Base-by-base conservation (phyloP, 2,888 invertebrate genomes). In the Phorcus lineatus region DNA sequence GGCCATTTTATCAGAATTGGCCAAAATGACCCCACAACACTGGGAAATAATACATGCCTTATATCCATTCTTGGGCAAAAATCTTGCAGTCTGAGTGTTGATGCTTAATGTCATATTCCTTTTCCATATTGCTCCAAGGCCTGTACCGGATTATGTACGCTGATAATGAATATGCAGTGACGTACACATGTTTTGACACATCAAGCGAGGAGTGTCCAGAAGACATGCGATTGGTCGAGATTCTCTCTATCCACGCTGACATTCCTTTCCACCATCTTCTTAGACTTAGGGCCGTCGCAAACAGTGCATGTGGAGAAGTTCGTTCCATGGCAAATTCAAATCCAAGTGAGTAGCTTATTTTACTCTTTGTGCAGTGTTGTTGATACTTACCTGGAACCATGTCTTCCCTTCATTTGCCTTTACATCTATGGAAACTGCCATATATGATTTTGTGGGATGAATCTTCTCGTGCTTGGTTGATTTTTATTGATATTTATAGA, bases 91-190 rank as follows among this genome's bases (percentile, higher is more conserved):
- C n/a, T n/a, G n/a, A 67, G 24, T 19, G 28, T 24, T 67, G 9
- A 36, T 36, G 36, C 7, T 36, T 36, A 36, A 36, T 36, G 36
- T 6, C 36, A 36, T 3, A 6, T 36, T 36, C 36, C 36, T 36
- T 36, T 36, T 36, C 36, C 36, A 3, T 36, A 3, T 36, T 13
- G 1, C 47, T 28, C 55, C 55, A 31, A 76, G 76, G 76, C 6
- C 28, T 76, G 53, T 76, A 54, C 76, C 19, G 55, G 54, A 76
- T 76, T 31, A 17, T 76, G 76, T 76, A 76, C 19, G 57, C 76
- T n/a, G 76, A 76, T 31, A 16, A 53, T n/a, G 54, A 76, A 16
- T 55, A 76, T 55, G 76, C 76, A 31, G 76, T 76, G 16, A 76
- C 76, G 0, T 76, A 76, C 76, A 54, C 31, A 13, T 76, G 76